Evolutionary conservation across 1,140 invertebrate species (phyloP).

Genomic region (Cotesia glomerata): DNA sequence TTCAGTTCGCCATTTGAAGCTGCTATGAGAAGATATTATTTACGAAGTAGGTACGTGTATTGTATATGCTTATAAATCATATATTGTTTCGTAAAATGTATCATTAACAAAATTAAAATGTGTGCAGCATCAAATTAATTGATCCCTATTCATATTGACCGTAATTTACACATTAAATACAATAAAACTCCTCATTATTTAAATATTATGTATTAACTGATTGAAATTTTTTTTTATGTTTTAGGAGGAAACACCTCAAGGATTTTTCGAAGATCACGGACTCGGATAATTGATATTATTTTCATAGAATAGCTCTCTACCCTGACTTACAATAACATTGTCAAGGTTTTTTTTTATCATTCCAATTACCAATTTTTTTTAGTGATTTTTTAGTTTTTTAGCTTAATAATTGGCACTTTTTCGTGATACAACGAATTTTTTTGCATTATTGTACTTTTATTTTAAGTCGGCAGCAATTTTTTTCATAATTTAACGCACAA

Average conservation of each 20-base stretch:
- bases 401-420: background rate
- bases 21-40: conserved; percentile 60
- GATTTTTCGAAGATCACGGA: conserved; percentile 98
- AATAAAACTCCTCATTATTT: background rate
- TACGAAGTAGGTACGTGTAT: conserved; percentile 59
- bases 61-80: conserved; percentile 53
- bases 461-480: too few relatives aligned
- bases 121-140: conserved; percentile 60
- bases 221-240: conserved; percentile 65
- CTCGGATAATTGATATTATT: conserved; percentile 75
- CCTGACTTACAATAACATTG: background rate
- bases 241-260: conserved; percentile 97
- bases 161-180: conserved; percentile 13
- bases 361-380: too few relatives aligned
- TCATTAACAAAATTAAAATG: conserved; percentile 33
- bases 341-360: background rate
- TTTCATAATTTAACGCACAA: background rate
- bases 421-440: background rate
- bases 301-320: too few relatives aligned
- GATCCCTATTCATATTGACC: conserved; percentile 60
- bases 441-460: too few relatives aligned
- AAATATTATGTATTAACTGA: conserved; percentile 31
- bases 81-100: conserved; percentile 42
- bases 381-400: too few relatives aligned
- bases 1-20: conserved; percentile 63